Base-by-base conservation (phyloP, 2,797 vertebrate species). In the Alauda arvensis region DNA sequence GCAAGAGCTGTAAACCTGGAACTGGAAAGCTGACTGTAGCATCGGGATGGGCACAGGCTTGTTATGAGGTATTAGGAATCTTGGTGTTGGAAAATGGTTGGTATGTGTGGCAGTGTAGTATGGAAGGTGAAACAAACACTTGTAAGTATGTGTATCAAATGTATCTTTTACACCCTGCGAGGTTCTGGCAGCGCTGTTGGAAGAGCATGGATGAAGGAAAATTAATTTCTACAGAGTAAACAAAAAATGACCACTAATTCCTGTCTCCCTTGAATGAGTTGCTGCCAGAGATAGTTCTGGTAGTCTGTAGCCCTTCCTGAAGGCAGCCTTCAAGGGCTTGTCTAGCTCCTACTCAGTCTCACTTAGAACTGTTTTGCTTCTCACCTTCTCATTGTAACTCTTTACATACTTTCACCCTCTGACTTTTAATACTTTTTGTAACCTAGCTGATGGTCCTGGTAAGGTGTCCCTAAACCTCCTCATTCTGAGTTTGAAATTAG, bases 131-230 rank as follows among this genome's bases (percentile, higher is more conserved):
- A 83, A 24, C 8, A 39, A 60, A 24, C 13, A 10, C 19, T 42
- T 85, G 4, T 25, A 56, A 23, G 6, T 33, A 8, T 17, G n/a
- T 61, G 9, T 31, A 12, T 79, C n/a, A 39, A 56, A 28, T 2
- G 0, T 63, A 10, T 33, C 18, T 60, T 3, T 56, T 34, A 17
- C 4, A 9, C 12, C 3, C 3, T 23, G 16, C 0, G 1, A 34
- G 6, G 71, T 71, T 68, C 68, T 62, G 20, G 63, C 9, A 8
- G 10, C 12, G 4, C 20, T 68, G 28, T 85, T 83, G 57, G n/a
- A 79, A 46, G 8, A 43, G 26, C 14, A 16, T 18, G 7, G 33
- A 7, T 1, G 9, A 63, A 57, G 25, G 19, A 34, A 60, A 17
- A 40, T 1, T 0, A 53, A 46, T 72, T 77, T 62, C 18, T 78